Base-by-base conservation (phyloP, 1,140 invertebrate genomes). In the Protaetia brevitarsis region DNA sequence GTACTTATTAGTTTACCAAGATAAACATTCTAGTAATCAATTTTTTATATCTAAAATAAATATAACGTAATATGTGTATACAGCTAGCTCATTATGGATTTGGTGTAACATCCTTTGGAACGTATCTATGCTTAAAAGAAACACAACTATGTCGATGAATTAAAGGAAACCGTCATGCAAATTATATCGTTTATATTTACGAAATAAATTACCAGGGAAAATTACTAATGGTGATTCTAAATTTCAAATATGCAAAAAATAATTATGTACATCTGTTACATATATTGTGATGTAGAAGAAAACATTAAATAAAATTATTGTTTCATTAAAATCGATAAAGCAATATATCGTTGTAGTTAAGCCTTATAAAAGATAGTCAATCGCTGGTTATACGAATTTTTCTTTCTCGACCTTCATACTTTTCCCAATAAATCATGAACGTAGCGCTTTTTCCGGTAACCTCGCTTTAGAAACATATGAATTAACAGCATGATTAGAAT, bases 401-500 rank as follows among this genome's bases (percentile, higher is more conserved):
- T n/a, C 11, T 51, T 51, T 59, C 16, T 27, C 13, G 23, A 28
- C 57, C n/a, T 68, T 82, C 82, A 89, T 69, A 87, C 86, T 81
- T 87, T 88, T 60, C 86, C 82, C 62, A 87, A 74, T 62, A 86
- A 77, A 72, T 81, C 84, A 78, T 88, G 83, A 69, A 87, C 81
- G 71, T 88, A 88, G 58, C 80, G 77, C 76, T 88, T 89, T 79
- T 88, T 91, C 72, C 83, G 85, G 74, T 89, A 88, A 66, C 83
- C 84, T 74, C 83, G 88, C 59, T 88, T 83, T 62, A 89, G 82
- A 76, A 92, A 91, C 75, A 89, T 86, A 73, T 90, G 88, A 76
- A 92, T 92, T 61, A 93, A 86, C 64, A 91, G 63, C 64, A 91
- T 82, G 66, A 93, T 82, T 73, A 92, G 86, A 34, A 81, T 69